Base-by-base conservation (phyloP, 2,113 vertebrate genomes). In the Aythya baeri region DNA sequence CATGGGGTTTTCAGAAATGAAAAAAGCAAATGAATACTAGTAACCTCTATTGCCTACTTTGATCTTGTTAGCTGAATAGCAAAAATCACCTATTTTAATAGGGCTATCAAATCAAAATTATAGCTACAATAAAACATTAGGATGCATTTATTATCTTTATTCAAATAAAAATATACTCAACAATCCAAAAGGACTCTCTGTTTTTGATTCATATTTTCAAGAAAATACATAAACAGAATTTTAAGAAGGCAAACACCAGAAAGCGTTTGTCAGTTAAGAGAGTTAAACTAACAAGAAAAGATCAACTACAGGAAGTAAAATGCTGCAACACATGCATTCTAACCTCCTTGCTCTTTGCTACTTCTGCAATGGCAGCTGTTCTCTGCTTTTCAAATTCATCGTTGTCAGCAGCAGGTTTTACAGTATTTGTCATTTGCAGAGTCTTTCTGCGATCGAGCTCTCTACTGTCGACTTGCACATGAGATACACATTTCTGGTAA, bases 351-450 rank as follows among this genome's bases (percentile, higher is more conserved):
- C 98, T 99, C 96, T 99, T 99, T 80, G 99, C 98, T 72, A 99
- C 98, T 97, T 99, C 99, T 41, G 99, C 99, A 52, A 99, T 99
- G 57, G 99, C 99, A 88, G 99, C 99, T n/a, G 98, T 99, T 91
- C 99, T 98, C 92, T 99, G 99, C 96, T 99, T 99, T 95, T 99
- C 99, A 98, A 99, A 99, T 96, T 99, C 99, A 86, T 99, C 99
- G 27, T 99, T 99, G 95, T 99, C 99, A 0, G 97, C 99, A 18
- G 97, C 25, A 66, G 97, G 72, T 95, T 99, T 99, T 58, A 93
- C 95, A 32, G 97, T 92, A 77, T 79, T 98, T 17, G 98, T 98
- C 97, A 98, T 97, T 89, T 99, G 99, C 62, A 99, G 97, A 22
- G 99, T 99, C 97, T 99, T 99, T 96, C 99, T 98, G 96, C 98